phyloP scores from a whole-genome alignment of 2,888 invertebrate species.

The Caenorhabditis japonica region DNA sequence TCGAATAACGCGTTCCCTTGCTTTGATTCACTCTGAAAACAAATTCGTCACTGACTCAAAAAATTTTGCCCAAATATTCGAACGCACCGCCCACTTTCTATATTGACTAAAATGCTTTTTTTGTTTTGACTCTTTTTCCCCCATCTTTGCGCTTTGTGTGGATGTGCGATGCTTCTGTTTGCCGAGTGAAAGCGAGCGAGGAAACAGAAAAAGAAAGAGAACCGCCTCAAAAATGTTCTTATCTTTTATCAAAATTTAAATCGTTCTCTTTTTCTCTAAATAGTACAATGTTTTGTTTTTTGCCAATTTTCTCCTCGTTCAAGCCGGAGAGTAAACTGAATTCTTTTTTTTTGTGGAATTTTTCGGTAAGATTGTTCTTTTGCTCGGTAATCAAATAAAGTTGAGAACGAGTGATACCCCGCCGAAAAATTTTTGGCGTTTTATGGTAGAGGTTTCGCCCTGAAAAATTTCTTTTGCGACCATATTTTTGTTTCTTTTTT shows the following conservation, averaged over 20 bases:
- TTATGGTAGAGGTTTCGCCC: no score
- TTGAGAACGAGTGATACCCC: no score
- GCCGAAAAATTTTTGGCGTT: no score
- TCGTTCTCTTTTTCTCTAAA: conserved; percentile 1
- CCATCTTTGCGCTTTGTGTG: not conserved
- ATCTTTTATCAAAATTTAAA: conserved; percentile 18
- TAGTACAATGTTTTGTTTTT: no score
- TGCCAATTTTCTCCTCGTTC: no score
- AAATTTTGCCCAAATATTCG: not conserved
- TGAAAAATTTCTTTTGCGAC: no score
- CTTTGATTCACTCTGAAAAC: not conserved
- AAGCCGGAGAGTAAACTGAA: no score
- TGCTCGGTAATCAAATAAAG: no score
- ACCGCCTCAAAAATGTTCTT: conserved; percentile 1
- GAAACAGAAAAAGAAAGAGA: conserved; percentile 17
- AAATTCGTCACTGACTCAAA: not conserved
- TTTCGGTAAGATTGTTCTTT: no score
- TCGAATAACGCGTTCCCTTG: not conserved
- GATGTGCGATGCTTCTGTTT: conserved; percentile 16
- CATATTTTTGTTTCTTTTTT: no score
- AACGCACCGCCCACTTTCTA: conserved; percentile 2
- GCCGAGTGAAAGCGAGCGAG: no score
- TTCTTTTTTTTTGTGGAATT: no score
- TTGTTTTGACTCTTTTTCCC: conserved; percentile 17
- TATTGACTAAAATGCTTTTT: conserved; percentile 32